These are phyloP conservation scores for Drosophila sordidapex DNA, from an alignment of 2,888 invertebrate genomes.

Conservation along the genomic window DNA sequence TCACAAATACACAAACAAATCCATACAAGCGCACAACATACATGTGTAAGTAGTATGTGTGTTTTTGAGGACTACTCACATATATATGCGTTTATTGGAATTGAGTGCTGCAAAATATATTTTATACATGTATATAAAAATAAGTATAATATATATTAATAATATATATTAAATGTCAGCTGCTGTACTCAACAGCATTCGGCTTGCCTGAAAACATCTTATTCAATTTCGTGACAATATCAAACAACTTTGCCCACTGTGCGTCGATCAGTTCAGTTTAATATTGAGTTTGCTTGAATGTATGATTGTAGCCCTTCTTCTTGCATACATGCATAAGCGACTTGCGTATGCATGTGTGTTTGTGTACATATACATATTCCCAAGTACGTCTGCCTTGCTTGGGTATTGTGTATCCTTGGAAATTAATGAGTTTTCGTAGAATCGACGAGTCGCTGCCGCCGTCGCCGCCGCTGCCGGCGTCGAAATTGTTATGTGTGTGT, in stretches of 20 bases:
- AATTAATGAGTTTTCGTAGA: slow-evolving; percentile 79
- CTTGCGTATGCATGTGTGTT: slow-evolving; percentile 1
- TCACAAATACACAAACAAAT: neutral
- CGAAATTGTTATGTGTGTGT: slow-evolving; percentile 31
- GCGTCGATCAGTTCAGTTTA: slow-evolving; percentile 31
- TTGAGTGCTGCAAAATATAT: neutral
- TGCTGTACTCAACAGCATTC: neutral
- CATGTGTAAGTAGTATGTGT: neutral
- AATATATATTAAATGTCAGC: neutral
- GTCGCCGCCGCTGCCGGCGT: slow-evolving; percentile 21
- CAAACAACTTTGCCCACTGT: slow-evolving; percentile 18
- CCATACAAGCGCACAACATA: slow-evolving; percentile 2
- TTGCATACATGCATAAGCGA: neutral
- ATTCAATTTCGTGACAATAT: slow-evolving; percentile 3
- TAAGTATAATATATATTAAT: neutral
- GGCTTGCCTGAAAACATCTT: neutral
- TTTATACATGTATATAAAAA: neutral
- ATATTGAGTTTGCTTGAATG: slow-evolving; percentile 6
- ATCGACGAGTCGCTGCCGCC: slow-evolving; percentile 42
- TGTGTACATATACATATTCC: slow-evolving; percentile 13
- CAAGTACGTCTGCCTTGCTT: slow-evolving; percentile 30
- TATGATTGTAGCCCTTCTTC: slow-evolving; percentile 1
- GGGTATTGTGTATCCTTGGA: slow-evolving; percentile 65
- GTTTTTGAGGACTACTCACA: neutral
- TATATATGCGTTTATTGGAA: neutral